Conservation (phyloP, 1,140 invertebrate genomes). For the Luehdorfia chinensis region DNA sequence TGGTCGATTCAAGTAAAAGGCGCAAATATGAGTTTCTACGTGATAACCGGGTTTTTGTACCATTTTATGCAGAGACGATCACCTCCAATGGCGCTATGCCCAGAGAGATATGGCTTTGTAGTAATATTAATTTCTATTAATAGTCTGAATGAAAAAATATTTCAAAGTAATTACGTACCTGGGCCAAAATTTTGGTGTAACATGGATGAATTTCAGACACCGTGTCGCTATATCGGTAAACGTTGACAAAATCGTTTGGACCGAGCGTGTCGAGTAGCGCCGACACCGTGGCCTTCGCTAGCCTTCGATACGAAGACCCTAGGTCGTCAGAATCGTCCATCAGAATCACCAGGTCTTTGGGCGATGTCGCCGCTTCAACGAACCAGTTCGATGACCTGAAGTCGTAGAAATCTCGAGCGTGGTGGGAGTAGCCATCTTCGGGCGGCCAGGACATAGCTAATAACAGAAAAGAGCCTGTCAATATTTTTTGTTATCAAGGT, state of each 20-base stretch:
- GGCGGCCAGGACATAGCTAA: slow-evolving; percentile 71
- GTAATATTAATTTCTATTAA: too few species aligned
- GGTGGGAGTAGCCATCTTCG: slow-evolving; percentile 70
- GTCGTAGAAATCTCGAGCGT: slow-evolving; percentile 88
- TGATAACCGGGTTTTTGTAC: too few species aligned
- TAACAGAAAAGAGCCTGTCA: background rate
- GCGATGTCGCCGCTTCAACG: slow-evolving; percentile 95
- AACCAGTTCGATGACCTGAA: slow-evolving; percentile 95
- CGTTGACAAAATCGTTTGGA: slow-evolving; percentile 97
- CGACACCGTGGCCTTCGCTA: slow-evolving; percentile 90
- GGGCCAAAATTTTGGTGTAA: slow-evolving; percentile 91
- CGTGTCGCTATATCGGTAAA: slow-evolving; percentile 89
- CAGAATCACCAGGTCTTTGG: slow-evolving; percentile 97
- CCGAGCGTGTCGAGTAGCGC: slow-evolving; percentile 96
- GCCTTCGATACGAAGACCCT: slow-evolving; percentile 88
- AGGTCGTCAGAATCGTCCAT: slow-evolving; percentile 94
- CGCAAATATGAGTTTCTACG: too few species aligned
- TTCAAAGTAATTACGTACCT: slow-evolving; percentile 72
- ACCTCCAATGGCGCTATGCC: too few species aligned
- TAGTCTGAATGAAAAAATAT: background rate
- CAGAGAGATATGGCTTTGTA: too few species aligned
- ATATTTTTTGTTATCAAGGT: too few species aligned
- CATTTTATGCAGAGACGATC: too few species aligned
- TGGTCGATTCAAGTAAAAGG: too few species aligned
- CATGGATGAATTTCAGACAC: slow-evolving; percentile 89